Evolutionary conservation across 2,888 invertebrate species (phyloP).

Genomic region (Poecilus cupreus): DNA sequence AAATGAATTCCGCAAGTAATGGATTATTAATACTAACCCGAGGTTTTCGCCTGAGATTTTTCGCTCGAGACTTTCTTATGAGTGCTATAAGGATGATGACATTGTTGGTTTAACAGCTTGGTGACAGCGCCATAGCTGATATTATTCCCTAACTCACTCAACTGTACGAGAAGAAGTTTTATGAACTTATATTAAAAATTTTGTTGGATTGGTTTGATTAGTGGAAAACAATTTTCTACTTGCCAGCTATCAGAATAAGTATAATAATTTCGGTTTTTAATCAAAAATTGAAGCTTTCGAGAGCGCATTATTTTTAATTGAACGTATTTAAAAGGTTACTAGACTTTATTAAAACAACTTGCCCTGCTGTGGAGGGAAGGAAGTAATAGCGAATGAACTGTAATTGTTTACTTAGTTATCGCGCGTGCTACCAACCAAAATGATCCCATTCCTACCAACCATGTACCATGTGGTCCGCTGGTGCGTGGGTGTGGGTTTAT

Average conservation of each 20-base stretch:
- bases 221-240: not conserved
- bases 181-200: constrained; percentile 16
- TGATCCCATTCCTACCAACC: too few relatives aligned
- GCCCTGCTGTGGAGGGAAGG: too few relatives aligned
- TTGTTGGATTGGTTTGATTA: not conserved
- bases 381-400: too few relatives aligned
- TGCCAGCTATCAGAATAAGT: not conserved
- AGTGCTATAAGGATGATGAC: not conserved
- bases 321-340: too few relatives aligned
- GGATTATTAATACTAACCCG: constrained; percentile 22
- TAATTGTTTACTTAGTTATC: too few relatives aligned
- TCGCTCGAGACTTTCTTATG: not conserved
- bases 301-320: not conserved
- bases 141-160: not conserved
- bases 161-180: not conserved
- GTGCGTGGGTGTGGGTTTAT: not conserved
- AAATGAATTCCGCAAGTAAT: constrained; percentile 5
- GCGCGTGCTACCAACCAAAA: too few relatives aligned
- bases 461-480: not conserved
- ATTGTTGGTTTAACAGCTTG: not conserved
- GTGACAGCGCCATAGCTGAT: not conserved
- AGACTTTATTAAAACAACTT: too few relatives aligned
- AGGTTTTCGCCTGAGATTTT: constrained; percentile 2
- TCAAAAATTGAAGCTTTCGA: not conserved
- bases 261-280: constrained; percentile 5